phyloP scores from a whole-genome alignment of 2,888 invertebrate species.

The Neocrepidodera transversa region DNA sequence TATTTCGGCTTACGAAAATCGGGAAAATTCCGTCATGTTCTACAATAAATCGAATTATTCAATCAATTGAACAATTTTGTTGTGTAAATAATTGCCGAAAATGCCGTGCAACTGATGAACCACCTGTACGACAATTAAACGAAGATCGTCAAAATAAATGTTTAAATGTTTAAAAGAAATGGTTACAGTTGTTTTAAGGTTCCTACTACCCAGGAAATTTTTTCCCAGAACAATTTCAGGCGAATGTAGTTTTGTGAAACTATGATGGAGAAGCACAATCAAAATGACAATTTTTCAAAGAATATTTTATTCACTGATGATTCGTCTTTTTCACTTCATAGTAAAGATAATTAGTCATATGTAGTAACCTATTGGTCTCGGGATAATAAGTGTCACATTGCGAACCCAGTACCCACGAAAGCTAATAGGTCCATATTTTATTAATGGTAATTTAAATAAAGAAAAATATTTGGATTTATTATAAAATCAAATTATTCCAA shows the following conservation, averaged over 20 bases:
- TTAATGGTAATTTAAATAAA: constrained; percentile 22
- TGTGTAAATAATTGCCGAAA: background rate
- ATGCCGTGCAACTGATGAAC: background rate
- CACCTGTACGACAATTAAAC: background rate
- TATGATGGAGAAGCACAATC: constrained; percentile 9
- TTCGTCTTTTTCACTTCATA: constrained; percentile 10
- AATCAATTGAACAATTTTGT: background rate
- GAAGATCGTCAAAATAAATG: background rate
- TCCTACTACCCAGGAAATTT: constrained; percentile 1
- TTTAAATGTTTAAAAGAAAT: background rate
- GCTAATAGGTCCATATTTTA: constrained; percentile 20
- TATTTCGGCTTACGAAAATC: too few relatives aligned
- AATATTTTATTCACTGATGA: constrained; percentile 2
- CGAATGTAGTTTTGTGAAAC: constrained; percentile 2
- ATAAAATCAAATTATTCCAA: constrained; percentile 30
- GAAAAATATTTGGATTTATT: constrained; percentile 28
- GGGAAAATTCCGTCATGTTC: too few relatives aligned
- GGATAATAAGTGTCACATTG: constrained; percentile 15
- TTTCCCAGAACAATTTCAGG: background rate
- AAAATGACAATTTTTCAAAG: constrained; percentile 3
- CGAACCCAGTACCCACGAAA: constrained; percentile 7
- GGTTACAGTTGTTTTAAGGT: constrained; percentile 7
- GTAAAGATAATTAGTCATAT: constrained; percentile 14
- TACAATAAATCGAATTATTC: background rate
- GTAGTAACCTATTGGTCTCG: constrained; percentile 16